Evolutionary conservation across 2,797 vertebrate species (phyloP), one percentile per base, ranked within the genome.

Genomic region (Sebastes cheni): DNA sequence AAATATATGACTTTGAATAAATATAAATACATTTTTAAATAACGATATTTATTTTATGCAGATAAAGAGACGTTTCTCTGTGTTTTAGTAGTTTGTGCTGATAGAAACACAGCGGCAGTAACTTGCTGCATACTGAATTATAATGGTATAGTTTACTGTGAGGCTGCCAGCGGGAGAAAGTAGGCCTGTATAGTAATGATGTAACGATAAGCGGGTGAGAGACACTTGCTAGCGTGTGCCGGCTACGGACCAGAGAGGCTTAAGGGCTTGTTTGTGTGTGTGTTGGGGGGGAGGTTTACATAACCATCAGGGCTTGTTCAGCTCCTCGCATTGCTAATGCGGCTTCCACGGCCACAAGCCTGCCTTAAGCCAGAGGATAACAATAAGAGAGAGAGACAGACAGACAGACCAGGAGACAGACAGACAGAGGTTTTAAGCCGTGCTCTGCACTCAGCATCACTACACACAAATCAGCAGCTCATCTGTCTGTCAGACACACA

Each of bases 301-400:
- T 95, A 95, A 96, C 88, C 88, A 88, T 20, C 79, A 61, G 73
- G 89, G 91, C 88, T 91, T 89, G 90, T 87, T 55, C 82, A 88
- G 86, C 91, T 94, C 82, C 91, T 92, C 89, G 81, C 82, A 81
- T 81, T 85, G 91, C 91, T 94, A 95, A 95, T 94, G 90, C 88
- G 76, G 92, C 90, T 92, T 94, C 89, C 93, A 91, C 81, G 30
- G 77, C 88, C 88, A 77, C 85, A 69, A 90, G 89, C 89, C 89
- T 58, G 83, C 83, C 91, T 90, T 94, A 92, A 93, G 91, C 89
- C 66, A 5, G 23, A 86, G 91, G 91, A 94, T 90, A 93, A 94
- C 92, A 93, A 91, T 87, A 83, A 89, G 71, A 78, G 58, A 80
- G 77, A 81, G 25, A 36, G 34, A 36, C 9, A 64, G 64, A 54